Base-by-base conservation (phyloP, 37 sponge, comb jelly and placozoan species). In the Oscarella lobularis region DNA sequence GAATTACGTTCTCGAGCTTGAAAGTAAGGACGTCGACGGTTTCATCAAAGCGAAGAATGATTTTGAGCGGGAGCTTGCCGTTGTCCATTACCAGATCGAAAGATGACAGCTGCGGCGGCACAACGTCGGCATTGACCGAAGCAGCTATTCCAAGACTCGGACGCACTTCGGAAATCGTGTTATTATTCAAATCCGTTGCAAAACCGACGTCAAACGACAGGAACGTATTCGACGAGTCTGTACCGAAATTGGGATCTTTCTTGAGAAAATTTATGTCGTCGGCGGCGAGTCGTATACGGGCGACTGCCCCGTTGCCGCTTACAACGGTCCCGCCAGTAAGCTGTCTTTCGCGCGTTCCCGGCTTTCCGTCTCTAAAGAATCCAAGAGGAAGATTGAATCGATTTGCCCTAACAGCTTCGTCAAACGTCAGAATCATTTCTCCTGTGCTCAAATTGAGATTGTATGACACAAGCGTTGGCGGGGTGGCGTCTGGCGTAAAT, bases 261-360 rank as follows among this genome's bases (percentile, higher is more conserved):
- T 91, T 91, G 75, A 91, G 74, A 35, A 82, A 85, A 75, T 91
- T 91, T 67, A 91, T 48, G 76, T 91, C 88, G 66, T 67, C 33
- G 73, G 71, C 71, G 6, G 71, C 6, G 35, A 68, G 6, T 29
- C 29, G 31, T 35, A 68, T 34, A 4, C 5, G 77, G 1, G 85
- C 67, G 6, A 69, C 54, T 37, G 81, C 79, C 40, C 74, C 74
- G 1, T 66, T 66, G 3, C 2, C 3, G 66, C 82, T 85, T 3
- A 69, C 48, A 1, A 85, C 66, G 0, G 37, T 76, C 1, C 88
- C 86, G 0, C 88, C 86, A 39, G 69, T 76, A 20, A 91, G 74
- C 32, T 31, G 40, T 4, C 31, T 5, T 5, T 5, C 33, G 31
- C 33, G 31, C 29, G 6, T 14, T 5, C 71, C 71, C 5, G 6